These are phyloP conservation scores for Acrocera orbiculus DNA, from an alignment of 2,888 invertebrate species.

Conservation along the genomic window DNA sequence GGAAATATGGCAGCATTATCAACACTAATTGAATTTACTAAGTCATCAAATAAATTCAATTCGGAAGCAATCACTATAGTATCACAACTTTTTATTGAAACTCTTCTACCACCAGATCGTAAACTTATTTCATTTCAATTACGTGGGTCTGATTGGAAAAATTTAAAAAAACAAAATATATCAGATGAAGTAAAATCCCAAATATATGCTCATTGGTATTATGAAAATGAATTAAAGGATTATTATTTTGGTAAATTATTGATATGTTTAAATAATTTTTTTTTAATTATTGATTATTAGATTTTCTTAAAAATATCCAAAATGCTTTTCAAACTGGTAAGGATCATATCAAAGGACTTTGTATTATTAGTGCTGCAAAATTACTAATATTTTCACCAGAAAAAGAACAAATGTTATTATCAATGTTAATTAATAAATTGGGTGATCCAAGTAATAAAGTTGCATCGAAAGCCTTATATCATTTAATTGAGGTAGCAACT, in stretches of 20 bases:
- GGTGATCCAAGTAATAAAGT: slow-evolving; percentile 75
- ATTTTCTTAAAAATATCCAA: slow-evolving; percentile 28
- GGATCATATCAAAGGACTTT: slow-evolving; percentile 24
- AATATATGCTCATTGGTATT: slow-evolving; percentile 64
- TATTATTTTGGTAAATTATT: slow-evolving; percentile 41
- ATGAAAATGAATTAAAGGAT: slow-evolving; percentile 73
- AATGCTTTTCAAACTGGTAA: slow-evolving; percentile 26
- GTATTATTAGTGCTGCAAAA: slow-evolving; percentile 23
- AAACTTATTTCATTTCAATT: slow-evolving; percentile 24
- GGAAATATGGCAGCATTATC: slow-evolving; percentile 25
- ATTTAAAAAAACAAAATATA: slow-evolving; percentile 19
- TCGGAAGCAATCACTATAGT: slow-evolving; percentile 24
- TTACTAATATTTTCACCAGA: slow-evolving; percentile 26
- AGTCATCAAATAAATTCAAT: slow-evolving; percentile 27
- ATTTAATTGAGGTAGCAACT: slow-evolving; percentile 61
- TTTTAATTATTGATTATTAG: slow-evolving; percentile 13
- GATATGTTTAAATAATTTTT: not conserved
- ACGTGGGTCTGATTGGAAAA: slow-evolving; percentile 29
- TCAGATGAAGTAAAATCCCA: slow-evolving; percentile 45
- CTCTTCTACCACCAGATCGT: slow-evolving; percentile 25
- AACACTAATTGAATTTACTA: slow-evolving; percentile 25
- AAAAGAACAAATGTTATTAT: slow-evolving; percentile 41
- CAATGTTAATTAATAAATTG: slow-evolving; percentile 78
- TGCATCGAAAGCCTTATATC: slow-evolving; percentile 73
- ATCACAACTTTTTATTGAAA: slow-evolving; percentile 26